Conservation (phyloP, 2,797 vertebrate genomes). For the Antrozous pallidus region DNA sequence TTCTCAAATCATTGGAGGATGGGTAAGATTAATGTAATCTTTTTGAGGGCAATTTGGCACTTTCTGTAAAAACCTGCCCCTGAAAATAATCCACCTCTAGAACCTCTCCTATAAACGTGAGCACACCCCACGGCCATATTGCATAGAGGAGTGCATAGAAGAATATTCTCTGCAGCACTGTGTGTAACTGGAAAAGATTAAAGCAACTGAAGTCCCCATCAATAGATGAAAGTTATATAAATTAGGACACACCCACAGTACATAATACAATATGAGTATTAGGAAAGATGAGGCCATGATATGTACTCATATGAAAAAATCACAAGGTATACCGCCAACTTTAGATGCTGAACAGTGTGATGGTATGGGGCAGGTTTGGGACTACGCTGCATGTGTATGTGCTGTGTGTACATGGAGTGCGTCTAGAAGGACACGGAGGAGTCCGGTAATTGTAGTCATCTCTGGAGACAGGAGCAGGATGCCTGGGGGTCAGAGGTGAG, state of each 20-base stretch:
- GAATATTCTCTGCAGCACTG: neutral
- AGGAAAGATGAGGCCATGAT: neutral
- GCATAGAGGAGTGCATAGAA: neutral
- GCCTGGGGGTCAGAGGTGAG: neutral
- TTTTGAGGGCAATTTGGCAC: neutral
- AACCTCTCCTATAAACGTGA: neutral
- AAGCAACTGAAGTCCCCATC: neutral
- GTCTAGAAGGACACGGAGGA: neutral
- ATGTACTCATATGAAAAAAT: neutral
- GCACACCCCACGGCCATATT: neutral
- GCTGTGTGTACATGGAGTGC: fast-evolving
- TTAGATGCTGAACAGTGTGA: neutral
- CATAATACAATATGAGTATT: neutral
- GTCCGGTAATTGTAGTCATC: neutral
- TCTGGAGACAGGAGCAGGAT: neutral
- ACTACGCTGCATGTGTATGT: too few relatives aligned
- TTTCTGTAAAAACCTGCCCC: slow-evolving; percentile 1
- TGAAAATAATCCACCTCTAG: neutral
- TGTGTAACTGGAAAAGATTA: neutral
- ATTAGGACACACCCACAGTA: neutral
- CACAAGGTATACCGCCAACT: neutral
- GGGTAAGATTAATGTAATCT: neutral
- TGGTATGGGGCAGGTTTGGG: neutral
- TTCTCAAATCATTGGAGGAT: neutral
- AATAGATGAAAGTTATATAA: neutral